These are phyloP conservation scores for Catostylus mosaicus DNA, from an alignment of 30 jellyfish, hydroid and myxozoan genomes.

Conservation along the genomic window DNA sequence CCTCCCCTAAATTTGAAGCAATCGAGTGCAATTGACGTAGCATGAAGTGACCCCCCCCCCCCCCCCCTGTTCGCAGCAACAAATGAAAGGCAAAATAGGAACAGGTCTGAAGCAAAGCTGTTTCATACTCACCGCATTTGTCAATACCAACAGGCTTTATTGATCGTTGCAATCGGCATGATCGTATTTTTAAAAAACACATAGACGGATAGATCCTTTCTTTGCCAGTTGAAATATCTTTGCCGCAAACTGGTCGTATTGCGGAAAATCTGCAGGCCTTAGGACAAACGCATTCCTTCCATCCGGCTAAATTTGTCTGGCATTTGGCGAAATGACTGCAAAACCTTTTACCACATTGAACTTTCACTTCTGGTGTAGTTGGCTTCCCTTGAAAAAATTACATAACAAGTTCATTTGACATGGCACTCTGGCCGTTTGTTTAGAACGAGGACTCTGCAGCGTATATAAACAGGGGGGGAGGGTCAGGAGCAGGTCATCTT, in stretches of 20 bases:
- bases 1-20: too few relatives aligned
- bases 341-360: conserved; percentile 24
- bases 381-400: not conserved
- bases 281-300: conserved; percentile 44
- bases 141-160: not conserved
- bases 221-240: not conserved
- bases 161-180: conserved; percentile 42
- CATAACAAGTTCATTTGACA: too few relatives aligned
- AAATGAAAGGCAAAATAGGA: too few relatives aligned
- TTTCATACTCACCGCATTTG: conserved; percentile 26
- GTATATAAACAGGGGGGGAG: too few relatives aligned
- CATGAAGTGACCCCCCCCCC: too few relatives aligned
- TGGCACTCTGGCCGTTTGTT: too few relatives aligned
- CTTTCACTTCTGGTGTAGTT: not conserved
- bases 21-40: too few relatives aligned
- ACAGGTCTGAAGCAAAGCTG: too few relatives aligned
- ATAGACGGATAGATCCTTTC: conserved; percentile 14
- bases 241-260: conserved; percentile 37
- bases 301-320: not conserved
- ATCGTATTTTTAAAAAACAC: conserved; percentile 31
- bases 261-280: conserved; percentile 10
- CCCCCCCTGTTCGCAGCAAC: too few relatives aligned
- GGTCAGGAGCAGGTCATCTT: too few relatives aligned
- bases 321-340: conserved; percentile 47
- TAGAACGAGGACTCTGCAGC: too few relatives aligned